Conservation (phyloP, 1,140 invertebrate genomes). For the Macrosteles quadrilineatus region DNA sequence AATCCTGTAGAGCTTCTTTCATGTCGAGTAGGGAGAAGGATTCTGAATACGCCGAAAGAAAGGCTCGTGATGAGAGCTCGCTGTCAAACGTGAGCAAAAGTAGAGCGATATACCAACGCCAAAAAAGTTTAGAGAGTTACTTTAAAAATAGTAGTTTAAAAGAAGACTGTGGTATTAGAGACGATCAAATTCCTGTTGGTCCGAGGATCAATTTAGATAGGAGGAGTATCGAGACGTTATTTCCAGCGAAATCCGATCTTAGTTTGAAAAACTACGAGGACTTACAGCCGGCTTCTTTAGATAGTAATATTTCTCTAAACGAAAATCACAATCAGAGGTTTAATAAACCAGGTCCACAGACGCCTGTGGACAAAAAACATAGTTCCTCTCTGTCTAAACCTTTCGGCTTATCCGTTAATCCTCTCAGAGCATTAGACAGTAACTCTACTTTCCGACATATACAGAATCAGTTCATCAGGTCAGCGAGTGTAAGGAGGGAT, state of each 20-base stretch:
- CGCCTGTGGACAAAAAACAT: constrained; percentile 36
- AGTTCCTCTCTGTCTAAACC: constrained; percentile 11
- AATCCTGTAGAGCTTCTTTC: constrained; percentile 19
- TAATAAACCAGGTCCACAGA: constrained; percentile 41
- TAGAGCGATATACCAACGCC: constrained; percentile 26
- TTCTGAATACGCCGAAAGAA: constrained; percentile 2
- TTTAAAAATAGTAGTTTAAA: constrained; percentile 21
- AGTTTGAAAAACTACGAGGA: constrained; percentile 20
- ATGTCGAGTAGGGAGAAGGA: constrained; percentile 3
- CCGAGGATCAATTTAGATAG: constrained; percentile 24
- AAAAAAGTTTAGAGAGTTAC: constrained; percentile 27
- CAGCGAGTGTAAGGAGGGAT: constrained; percentile 20
- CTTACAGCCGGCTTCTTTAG: constrained; percentile 38
- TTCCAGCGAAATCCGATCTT: constrained; percentile 2
- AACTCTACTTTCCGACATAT: constrained; percentile 14
- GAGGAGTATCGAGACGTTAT: constrained; percentile 10
- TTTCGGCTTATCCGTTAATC: background rate
- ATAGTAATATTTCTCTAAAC: constrained; percentile 37
- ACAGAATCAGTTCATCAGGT: constrained; percentile 16
- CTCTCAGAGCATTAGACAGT: background rate
- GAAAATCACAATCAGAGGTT: constrained; percentile 34
- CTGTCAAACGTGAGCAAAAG: constrained; percentile 25
- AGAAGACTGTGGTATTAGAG: constrained; percentile 23
- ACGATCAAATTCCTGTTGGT: constrained; percentile 6
- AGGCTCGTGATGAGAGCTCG: background rate